phyloP scores from a whole-genome alignment of 2,888 invertebrate genomes.

The Aspidiotus destructor region DNA sequence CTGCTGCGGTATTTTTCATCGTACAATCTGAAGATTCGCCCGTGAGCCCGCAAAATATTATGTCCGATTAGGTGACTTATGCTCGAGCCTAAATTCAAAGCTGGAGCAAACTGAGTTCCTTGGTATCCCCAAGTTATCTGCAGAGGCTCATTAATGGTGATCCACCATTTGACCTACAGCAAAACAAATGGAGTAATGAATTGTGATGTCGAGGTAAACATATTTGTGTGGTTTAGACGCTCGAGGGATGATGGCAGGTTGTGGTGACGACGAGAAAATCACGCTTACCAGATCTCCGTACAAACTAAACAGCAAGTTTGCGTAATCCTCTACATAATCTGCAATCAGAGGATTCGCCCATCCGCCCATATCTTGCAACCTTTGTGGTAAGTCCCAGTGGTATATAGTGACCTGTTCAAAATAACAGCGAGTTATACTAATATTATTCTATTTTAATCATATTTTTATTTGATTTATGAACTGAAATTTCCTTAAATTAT shows the following conservation, averaged over 20 bases:
- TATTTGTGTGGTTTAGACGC: no score
- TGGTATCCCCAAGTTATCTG: slow-evolving; percentile 37
- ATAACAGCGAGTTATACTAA: no score
- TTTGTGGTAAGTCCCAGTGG: not conserved
- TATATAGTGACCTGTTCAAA: not conserved
- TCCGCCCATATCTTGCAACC: not conserved
- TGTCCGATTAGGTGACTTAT: slow-evolving; percentile 55
- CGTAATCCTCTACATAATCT: not conserved
- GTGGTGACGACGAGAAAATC: no score
- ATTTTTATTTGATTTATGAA: no score
- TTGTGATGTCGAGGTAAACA: not conserved
- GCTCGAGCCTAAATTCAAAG: slow-evolving; percentile 41
- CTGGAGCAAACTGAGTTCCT: slow-evolving; percentile 37
- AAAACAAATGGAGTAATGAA: not conserved
- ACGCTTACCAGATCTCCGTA: not conserved
- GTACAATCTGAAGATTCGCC: slow-evolving; percentile 54
- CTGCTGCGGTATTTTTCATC: slow-evolving; percentile 47
- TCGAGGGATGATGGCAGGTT: no score
- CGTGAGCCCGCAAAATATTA: slow-evolving; percentile 56
- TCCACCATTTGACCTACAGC: slow-evolving; percentile 48
- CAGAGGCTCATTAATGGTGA: slow-evolving; percentile 58
- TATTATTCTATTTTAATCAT: no score
- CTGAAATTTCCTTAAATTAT: no score
- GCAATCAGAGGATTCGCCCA: not conserved
- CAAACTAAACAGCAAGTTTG: not conserved